These are phyloP conservation scores for Poeciliopsis turneri DNA, from an alignment of 2,797 vertebrate species.

Conservation along the genomic window DNA sequence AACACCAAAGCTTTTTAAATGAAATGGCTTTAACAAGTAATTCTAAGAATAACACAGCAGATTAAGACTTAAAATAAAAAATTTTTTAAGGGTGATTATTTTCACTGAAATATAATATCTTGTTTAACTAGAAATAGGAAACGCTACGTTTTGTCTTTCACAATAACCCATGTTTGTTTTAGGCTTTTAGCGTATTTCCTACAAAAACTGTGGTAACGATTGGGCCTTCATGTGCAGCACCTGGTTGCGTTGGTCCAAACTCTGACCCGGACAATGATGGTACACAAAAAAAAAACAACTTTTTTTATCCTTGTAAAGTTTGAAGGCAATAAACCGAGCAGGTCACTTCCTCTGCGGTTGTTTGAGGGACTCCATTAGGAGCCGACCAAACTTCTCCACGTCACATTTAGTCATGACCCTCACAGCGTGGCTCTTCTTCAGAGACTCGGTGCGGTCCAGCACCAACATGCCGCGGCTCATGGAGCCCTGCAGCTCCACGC, in stretches of 20 bases:
- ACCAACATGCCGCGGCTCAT: constrained; percentile 80
- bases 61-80: too few species aligned
- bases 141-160: too few species aligned
- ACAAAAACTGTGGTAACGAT: too few species aligned
- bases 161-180: too few species aligned
- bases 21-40: neutral
- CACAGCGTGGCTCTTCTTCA: constrained; percentile 75
- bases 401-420: constrained; percentile 77
- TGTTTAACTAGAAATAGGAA: too few species aligned
- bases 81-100: too few species aligned
- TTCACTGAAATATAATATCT: too few species aligned
- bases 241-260: neutral
- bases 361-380: constrained; percentile 74
- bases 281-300: neutral
- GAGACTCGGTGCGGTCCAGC: constrained; percentile 64
- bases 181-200: too few species aligned
- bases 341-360: constrained; percentile 46
- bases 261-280: neutral
- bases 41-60: too few species aligned
- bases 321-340: neutral
- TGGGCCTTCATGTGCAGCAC: neutral
- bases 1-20: neutral
- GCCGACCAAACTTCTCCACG: constrained; percentile 63
- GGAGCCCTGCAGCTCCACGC: constrained; percentile 77
- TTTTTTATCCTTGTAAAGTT: neutral